Base-by-base conservation (phyloP, 2,888 invertebrate species). In the Conops quadrifasciatus region DNA sequence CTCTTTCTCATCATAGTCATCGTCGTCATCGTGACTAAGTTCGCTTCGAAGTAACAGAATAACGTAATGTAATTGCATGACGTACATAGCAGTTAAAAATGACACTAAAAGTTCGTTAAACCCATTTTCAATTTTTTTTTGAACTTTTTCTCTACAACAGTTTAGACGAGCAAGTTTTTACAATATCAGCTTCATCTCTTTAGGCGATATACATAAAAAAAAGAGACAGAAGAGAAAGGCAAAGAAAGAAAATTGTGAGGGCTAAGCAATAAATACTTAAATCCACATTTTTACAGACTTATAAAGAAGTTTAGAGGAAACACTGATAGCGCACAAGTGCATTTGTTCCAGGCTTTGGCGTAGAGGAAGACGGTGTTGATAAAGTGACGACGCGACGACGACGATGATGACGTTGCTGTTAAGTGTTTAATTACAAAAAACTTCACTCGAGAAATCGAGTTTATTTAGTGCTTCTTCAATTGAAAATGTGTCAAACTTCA, bases 401-500 rank as follows among this genome's bases (percentile, higher is more conserved):
- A 21, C 51, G 36, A 53, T 43, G 53, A 53, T 56, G 30, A 15
- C 21, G 53, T 24, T 56, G 43, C n/a, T 45, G 58, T 56, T 24
- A 45, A 56, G 67, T 43, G 67, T 45, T 67, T 67, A 67, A 67
- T 56, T 67, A 67, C 56, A 45, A 58, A 45, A 58, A 67, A 56
- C 21, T 24, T 43, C 45, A 36, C 45, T 67, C n/a, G 21, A 26
- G 56, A 67, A 58, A 67, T 58, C 67, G 56, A 56, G 51, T 24
- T 15, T 16, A 43, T 47, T 19, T 15, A 47, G n/a, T 19, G 56
- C 21, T 45, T 9, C 36, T 47, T 63, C 47, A 63, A 47, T 24
- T 21, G 43, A 66, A 67, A 67, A 58, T 58, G 58, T 67, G 67
- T 67, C 67, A 67, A 56, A 47, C 26, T 49, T 64, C 36, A 36